Percentiles rank a stretch among this genome's conserved stretches.
phyloP scores from a whole-genome alignment of 2,797 vertebrate species.

The Neopelma chrysocephalum region DNA sequence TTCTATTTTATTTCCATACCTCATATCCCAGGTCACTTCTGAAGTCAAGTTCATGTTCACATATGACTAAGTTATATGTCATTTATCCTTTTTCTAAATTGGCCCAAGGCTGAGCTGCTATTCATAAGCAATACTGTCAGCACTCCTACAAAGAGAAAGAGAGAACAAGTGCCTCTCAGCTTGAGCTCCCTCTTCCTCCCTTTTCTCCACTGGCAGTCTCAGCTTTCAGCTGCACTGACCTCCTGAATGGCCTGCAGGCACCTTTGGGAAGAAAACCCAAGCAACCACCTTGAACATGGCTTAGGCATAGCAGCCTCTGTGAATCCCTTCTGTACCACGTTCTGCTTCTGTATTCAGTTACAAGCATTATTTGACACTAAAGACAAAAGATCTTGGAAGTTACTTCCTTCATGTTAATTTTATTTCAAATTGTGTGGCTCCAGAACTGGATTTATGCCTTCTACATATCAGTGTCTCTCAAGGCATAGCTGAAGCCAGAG shows the following conservation, averaged over 20 bases:
- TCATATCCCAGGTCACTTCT: background rate
- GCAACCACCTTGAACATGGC: background rate
- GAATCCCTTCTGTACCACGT: background rate
- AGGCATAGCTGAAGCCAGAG: background rate
- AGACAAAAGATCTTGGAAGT: background rate
- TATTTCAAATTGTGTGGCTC: background rate
- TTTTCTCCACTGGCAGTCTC: background rate
- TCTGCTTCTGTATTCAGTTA: background rate
- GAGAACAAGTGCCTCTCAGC: background rate
- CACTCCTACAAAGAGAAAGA: background rate
- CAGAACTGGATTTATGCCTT: background rate
- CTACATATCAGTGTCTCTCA: background rate
- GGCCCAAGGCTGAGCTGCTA: background rate
- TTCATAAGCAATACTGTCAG: background rate
- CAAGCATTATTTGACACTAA: background rate
- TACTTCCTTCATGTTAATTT: background rate
- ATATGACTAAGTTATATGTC: background rate
- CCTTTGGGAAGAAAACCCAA: background rate
- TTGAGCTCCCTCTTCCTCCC: background rate
- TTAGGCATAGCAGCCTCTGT: background rate
- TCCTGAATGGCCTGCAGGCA: background rate
- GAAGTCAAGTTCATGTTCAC: background rate
- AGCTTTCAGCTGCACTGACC: background rate
- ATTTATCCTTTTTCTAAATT: background rate
- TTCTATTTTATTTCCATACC: background rate